phyloP scores from a whole-genome alignment of 2,797 vertebrate species.

The Rhincodon typus region DNA sequence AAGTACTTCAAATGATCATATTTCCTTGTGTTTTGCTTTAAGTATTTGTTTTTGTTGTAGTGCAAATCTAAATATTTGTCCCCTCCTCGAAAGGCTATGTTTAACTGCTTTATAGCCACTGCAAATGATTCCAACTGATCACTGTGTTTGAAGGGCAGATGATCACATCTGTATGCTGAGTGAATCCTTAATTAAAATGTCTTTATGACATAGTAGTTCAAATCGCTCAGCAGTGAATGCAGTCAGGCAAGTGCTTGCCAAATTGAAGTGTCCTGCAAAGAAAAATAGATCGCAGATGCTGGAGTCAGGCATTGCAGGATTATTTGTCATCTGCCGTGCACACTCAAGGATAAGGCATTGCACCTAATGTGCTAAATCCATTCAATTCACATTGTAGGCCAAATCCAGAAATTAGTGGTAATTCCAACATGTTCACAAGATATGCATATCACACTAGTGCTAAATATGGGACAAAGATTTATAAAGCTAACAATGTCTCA shows the following conservation, averaged over 20 bases:
- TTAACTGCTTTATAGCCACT: neutral
- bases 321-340: neutral
- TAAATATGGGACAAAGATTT: neutral
- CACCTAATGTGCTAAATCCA: neutral
- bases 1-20: neutral
- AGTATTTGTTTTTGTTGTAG: neutral
- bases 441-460: neutral
- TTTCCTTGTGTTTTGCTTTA: neutral
- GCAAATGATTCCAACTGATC: neutral
- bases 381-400: neutral
- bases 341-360: neutral
- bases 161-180: slow-evolving; percentile 39
- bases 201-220: slow-evolving; percentile 37
- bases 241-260: slow-evolving; percentile 40
- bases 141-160: neutral
- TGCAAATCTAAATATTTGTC: neutral
- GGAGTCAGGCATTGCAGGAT: neutral
- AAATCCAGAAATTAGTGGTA: neutral
- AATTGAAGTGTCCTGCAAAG: slow-evolving; percentile 33
- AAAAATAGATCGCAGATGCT: neutral
- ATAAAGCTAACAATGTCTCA: neutral
- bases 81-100: neutral
- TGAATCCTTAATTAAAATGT: slow-evolving; percentile 42
- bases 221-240: neutral
- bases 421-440: neutral